A percentile compares a stretch with the other conserved stretches of the same genome.
phyloP scores from a whole-genome alignment of 2,797 vertebrate species.

The Valencia hispanica region DNA sequence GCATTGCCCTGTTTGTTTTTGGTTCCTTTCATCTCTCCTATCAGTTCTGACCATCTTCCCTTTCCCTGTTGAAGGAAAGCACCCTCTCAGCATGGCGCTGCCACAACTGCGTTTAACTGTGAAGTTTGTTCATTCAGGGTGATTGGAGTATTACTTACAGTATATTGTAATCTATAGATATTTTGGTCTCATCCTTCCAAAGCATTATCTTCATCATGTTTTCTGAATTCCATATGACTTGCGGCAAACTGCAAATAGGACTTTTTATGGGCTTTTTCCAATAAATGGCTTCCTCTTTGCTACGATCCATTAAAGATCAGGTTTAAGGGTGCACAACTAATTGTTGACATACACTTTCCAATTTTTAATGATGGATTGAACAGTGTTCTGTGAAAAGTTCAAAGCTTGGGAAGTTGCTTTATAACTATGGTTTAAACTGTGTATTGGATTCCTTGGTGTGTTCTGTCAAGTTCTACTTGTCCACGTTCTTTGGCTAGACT shows the following conservation, averaged over 20 bases:
- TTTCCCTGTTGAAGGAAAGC: no score
- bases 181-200: neutral
- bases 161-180: neutral
- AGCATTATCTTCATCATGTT: neutral
- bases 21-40: no score
- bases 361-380: neutral
- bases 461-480: neutral
- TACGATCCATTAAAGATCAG: no score
- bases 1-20: no score
- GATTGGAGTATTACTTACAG: neutral
- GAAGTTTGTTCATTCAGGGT: neutral
- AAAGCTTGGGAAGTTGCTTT: neutral
- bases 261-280: neutral
- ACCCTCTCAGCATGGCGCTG: no score
- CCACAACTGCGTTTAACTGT: neutral
- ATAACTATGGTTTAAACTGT: neutral
- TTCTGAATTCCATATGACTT: neutral
- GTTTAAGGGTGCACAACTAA: no score
- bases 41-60: no score
- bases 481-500: neutral
- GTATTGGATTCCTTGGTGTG: neutral
- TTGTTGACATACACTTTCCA: no score
- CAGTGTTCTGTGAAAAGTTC: neutral
- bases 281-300: neutral
- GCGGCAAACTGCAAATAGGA: neutral